Evolutionary conservation across 2,888 invertebrate species (phyloP).

Genomic region (Pammene fasciana): DNA sequence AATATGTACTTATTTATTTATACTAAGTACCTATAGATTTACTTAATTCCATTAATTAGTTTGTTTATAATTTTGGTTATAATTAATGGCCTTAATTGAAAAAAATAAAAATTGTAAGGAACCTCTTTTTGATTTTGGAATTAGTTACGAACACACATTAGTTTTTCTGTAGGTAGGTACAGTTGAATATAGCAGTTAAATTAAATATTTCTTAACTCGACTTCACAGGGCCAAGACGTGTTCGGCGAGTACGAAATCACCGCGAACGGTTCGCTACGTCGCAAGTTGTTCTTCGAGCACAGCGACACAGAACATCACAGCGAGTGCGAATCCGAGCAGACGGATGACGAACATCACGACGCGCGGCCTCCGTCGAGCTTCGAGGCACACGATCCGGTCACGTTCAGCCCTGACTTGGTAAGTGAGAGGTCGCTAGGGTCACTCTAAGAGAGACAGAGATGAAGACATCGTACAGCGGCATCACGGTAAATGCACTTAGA

Average conservation of each 20-base stretch:
- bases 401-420: conserved; percentile 75
- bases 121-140: too few relatives aligned
- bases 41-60: neutral
- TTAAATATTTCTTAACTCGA: neutral
- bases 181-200: too few relatives aligned
- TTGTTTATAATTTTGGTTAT: too few relatives aligned
- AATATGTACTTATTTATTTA: too few relatives aligned
- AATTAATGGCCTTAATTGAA: too few relatives aligned
- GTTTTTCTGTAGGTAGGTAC: too few relatives aligned
- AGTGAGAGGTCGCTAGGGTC: conserved; percentile 44
- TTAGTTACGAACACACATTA: too few relatives aligned
- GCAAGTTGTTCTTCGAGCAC: conserved; percentile 74
- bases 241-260: conserved; percentile 75
- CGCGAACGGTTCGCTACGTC: conserved; percentile 73
- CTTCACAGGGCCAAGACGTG: conserved; percentile 69
- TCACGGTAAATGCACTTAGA: neutral
- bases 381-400: conserved; percentile 67
- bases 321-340: conserved; percentile 68
- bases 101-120: too few relatives aligned
- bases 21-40: too few relatives aligned
- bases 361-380: conserved; percentile 64
- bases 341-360: conserved; percentile 71
- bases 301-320: conserved; percentile 71
- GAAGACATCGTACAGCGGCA: neutral
- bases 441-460: neutral